Percentiles rank a stretch among this genome's conserved stretches.
These are phyloP conservation scores for Luscinia megarhynchos DNA, from an alignment of 2,797 vertebrate genomes.

Conservation along the genomic window DNA sequence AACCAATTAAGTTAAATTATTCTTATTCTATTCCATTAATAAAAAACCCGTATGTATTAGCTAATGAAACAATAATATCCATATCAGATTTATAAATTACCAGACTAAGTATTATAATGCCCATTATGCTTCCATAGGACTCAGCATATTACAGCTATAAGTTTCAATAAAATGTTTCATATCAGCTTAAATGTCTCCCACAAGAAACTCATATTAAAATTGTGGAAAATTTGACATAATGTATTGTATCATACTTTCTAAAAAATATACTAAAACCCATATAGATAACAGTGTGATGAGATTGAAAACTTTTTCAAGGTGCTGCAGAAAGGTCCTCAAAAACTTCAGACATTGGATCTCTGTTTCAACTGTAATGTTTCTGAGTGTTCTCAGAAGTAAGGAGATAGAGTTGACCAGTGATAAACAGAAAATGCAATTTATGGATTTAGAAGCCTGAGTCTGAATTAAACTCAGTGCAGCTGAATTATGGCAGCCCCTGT, in stretches of 20 bases:
- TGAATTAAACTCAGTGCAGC: not conserved
- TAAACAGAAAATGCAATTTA: not conserved
- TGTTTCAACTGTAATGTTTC: not conserved
- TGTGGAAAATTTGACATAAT: not conserved
- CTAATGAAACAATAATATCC: not conserved
- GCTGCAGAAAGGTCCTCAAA: not conserved
- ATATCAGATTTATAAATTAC: not conserved
- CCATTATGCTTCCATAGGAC: not conserved
- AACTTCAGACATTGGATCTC: not conserved
- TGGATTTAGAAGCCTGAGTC: not conserved
- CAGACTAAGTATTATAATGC: not conserved
- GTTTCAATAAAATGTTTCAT: not conserved
- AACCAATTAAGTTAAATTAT: not conserved
- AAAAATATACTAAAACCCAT: not conserved
- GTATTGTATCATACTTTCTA: not conserved
- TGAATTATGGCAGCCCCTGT: not conserved
- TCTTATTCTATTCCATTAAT: not conserved
- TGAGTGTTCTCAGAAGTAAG: not conserved
- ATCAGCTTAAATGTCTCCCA: not conserved
- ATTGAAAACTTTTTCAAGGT: not conserved
- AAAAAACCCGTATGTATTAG: not conserved
- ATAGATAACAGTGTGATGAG: not conserved
- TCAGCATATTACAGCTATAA: not conserved
- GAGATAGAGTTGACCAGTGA: not conserved
- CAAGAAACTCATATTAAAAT: not conserved